Percentiles rank a stretch among this genome's conserved stretches.
Evolutionary conservation across 2,113 vertebrate species (phyloP).

Genomic region (Fulmarus glacialis): DNA sequence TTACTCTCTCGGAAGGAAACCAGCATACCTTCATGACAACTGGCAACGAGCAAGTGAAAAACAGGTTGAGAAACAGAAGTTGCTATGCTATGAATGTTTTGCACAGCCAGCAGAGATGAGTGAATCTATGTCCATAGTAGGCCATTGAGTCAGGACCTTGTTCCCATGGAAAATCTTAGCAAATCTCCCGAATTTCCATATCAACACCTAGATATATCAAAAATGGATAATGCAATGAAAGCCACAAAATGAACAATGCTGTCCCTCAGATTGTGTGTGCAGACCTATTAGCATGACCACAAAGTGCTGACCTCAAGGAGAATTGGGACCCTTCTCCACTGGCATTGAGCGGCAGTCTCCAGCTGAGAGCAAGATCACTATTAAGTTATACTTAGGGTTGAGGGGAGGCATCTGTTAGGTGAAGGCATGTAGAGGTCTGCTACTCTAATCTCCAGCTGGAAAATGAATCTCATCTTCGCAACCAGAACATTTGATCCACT

Average conservation of each 20-base stretch:
- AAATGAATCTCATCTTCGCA: not conserved
- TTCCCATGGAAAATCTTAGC: not conserved
- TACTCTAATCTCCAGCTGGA: not conserved
- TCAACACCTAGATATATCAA: not conserved
- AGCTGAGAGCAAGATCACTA: not conserved
- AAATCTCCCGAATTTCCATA: not conserved
- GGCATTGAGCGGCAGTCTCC: not conserved
- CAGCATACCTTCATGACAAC: fast-evolving
- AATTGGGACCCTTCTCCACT: not conserved
- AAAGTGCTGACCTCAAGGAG: not conserved
- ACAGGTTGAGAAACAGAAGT: not conserved
- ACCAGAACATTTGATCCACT: not conserved
- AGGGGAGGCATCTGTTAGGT: not conserved
- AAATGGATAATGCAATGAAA: not conserved
- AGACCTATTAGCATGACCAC: not conserved
- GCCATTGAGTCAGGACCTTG: not conserved
- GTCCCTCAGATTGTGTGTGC: not conserved
- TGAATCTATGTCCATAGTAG: not conserved
- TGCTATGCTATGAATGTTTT: not conserved
- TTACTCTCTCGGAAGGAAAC: not conserved
- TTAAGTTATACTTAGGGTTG: not conserved
- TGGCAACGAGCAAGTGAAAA: not conserved
- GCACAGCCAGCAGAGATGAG: not conserved
- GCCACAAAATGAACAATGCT: not conserved
- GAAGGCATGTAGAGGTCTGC: not conserved